Evolutionary conservation across 2,113 vertebrate species (phyloP).

Genomic region (Argyrosomus japonicus): DNA sequence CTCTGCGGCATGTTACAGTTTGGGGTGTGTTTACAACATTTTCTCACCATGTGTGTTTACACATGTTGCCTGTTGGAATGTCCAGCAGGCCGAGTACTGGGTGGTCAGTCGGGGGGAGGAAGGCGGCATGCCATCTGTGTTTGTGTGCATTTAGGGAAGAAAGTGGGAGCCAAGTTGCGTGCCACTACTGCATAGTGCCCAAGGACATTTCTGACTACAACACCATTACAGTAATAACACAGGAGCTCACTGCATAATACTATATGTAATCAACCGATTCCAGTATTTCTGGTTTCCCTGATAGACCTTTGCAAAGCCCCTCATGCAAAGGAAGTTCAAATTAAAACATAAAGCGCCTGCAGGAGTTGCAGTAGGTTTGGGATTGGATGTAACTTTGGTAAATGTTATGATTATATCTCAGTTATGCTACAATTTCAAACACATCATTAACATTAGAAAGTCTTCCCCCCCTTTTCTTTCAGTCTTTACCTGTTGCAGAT

Average conservation of each 20-base stretch:
- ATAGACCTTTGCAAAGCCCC: background rate
- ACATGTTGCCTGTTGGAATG: slow-evolving; percentile 46
- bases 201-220: background rate
- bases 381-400: background rate
- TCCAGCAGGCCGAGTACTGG: slow-evolving; percentile 6
- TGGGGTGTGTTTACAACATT: background rate
- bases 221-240: background rate
- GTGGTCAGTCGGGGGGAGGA: slow-evolving; percentile 6
- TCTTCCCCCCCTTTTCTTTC: background rate
- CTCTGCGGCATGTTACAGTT: background rate
- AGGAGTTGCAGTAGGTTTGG: background rate
- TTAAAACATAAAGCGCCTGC: background rate
- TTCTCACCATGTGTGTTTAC: slow-evolving; percentile 27
- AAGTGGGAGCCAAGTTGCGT: background rate
- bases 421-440: background rate
- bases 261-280: background rate
- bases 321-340: background rate
- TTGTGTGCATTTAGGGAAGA: background rate
- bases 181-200: background rate
- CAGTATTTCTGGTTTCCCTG: background rate
- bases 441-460: background rate
- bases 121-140: slow-evolving; percentile 26
- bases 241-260: background rate
- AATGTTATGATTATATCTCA: background rate
- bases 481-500: slow-evolving; percentile 67